Base-by-base conservation (phyloP, 2,113 vertebrate genomes). In the Centropus bengalensis region DNA sequence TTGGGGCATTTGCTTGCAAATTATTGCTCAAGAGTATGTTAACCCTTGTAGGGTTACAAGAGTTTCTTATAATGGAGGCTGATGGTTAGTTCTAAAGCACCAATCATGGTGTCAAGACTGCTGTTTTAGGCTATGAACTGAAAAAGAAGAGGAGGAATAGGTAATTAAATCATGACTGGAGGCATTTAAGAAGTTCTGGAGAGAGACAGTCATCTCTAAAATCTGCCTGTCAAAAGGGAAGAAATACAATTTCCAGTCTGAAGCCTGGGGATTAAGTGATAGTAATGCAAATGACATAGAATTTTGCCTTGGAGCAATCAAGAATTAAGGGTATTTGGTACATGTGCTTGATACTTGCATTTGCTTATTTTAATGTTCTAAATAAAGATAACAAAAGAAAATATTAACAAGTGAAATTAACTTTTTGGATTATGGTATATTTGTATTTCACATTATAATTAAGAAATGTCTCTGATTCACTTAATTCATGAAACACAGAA, bases 91-190 rank as follows among this genome's bases (percentile, higher is more conserved):
- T 96, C 59, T 66, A 54, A 94, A 93, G 27, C 28, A 73, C 40
- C 85, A 58, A 90, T 94, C 80, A 68, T 74, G 83, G 68, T 93
- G 79, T 33, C n/a, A 86, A 94, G 54, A 45, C 47, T 94, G 45
- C 36, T 92, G 76, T 87, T 96, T 87, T 79, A 86, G 66, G 85
- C 79, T 86, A 85, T 82, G 73, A 89, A 86, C 32, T 4, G 40
- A 79, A 88, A 81, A 63, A 91, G 47, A 89, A 93, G 36, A 90
- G 36, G n/a, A 89, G 36, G 45, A 66, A 76, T 68, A 78, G 38
- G 45, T 89, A 94, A 86, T 94, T 90, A 94, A 97, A 87, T 93
- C n/a, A 76, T 96, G 79, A 71, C 68, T 82, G n/a, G 44, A 89
- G 84, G 60, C 79, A 90, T 79, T 95, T 77, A 79, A 95, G 84